Base-by-base conservation (phyloP, 2,888 invertebrate genomes). In the Idaea aversata region DNA sequence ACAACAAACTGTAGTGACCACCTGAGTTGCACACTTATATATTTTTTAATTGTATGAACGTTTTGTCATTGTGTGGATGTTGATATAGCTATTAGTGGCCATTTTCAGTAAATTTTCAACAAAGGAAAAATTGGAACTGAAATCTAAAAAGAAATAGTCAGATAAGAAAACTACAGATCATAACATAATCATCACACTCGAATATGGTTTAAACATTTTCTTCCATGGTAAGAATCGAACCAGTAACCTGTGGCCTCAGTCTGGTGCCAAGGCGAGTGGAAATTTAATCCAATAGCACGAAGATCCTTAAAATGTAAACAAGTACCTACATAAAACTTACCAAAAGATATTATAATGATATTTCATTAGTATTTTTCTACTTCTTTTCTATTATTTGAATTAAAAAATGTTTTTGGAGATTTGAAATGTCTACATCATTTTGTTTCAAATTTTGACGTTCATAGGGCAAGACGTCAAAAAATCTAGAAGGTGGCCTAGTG, bases 1-100 rank as follows among this genome's bases (percentile, higher is more conserved):
- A 87, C 77, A 87, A 86, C 87, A 86, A 86, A 83, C 70, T 59
- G 68, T 63, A 57, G 57, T 59, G 59, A 47, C 59, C 68, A 65
- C 61, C 61, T 67, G 68, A 60, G 25, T 25, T 59, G 13, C 34
- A 62, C 57, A 64, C 57, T 63, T 10, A 62, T 38, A 59, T 57
- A 62, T 57, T 64, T 59, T 62, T 57, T 47, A 61, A 65, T 36
- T 36, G 60, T 47, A 57, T 62, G 16, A 57, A 15, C 57, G 10
- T 35, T 65, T 36, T 16, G 25, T 25, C 1, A 25, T 59, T 60
- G 66, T 34, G 61, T 65, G 61, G 15, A 10, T 16, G 38, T 35
- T 66, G 63, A 66, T 67, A 47, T 58, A 58, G 58, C 47, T 47
- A 13, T 13, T 47, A 10, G 36, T 36, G 36, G 5, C 25, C 25